Base-by-base conservation (phyloP, 2,797 vertebrate genomes). In the Huso huso region DNA sequence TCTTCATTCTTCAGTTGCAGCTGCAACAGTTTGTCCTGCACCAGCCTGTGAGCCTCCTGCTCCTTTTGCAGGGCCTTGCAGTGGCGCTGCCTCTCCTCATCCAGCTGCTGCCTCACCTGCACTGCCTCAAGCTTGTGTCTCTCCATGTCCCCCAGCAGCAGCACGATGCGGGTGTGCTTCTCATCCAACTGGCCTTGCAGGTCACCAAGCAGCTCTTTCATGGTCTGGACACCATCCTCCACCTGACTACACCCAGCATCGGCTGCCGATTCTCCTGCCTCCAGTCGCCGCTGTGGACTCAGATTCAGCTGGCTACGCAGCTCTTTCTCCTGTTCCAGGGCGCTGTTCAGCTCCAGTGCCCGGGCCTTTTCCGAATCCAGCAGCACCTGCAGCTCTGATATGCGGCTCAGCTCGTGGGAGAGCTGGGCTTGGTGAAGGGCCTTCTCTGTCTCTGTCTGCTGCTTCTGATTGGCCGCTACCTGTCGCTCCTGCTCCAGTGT, bases 181-280 rank as follows among this genome's bases (percentile, higher is more conserved):
- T 92, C 87, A 66, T 92, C 91, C 70, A 98, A 77, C 81, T 95
- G 92, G 68, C 72, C 84, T 74, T 94, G 93, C 7, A 96, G 84
- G 63, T 90, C 89, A 73, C 82, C 86, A 66, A 98, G 84, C 11
- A 95, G 73, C 63, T 84, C 76, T 67, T 92, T 88, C 10, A 68
- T 61, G 2, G 71, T 70, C 50, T 65, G 59, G 6, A 65, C 71
- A 0, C 79, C 73, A 8, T 75, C 77, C 61, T 79, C 71, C 4
- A 6, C 65, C 8, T 71, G 63, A 67, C 51, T 0, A n/a, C 67
- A 50, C 13, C 83, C 75, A 48, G 81, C 82, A 52, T 81, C 78
- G 55, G 71, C 61, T 4, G 77, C 59, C 62, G 74, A 79, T 9
- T 75, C 8, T 6, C 60, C 63, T 0, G 61, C 67, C n/a, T 23